Conservation (phyloP, 2,113 vertebrate genomes). For the Gadus macrocephalus region DNA sequence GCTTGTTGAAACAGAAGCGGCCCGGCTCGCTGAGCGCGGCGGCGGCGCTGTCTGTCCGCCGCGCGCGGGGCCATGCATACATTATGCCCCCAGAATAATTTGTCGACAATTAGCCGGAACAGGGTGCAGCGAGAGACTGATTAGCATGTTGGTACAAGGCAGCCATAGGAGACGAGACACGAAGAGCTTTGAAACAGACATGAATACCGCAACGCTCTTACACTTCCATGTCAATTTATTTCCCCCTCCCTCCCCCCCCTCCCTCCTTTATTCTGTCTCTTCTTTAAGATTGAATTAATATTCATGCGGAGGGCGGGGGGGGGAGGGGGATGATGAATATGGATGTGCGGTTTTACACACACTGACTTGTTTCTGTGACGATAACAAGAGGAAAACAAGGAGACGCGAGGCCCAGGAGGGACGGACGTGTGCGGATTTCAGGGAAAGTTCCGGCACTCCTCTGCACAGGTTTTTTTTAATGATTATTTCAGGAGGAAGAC, state of each 20-base stretch:
- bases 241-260: conserved; percentile 26
- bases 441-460: conserved; percentile 28
- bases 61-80: conserved; percentile 62
- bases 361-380: conserved; percentile 53
- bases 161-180: conserved; percentile 58
- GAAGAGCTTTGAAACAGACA: conserved; percentile 64
- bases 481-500: conserved; percentile 7
- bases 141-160: conserved; percentile 66
- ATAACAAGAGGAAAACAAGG: conserved; percentile 53
- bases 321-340: conserved; percentile 57
- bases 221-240: conserved; percentile 38
- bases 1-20: conserved; percentile 51
- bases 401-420: conserved; percentile 43
- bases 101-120: conserved; percentile 67
- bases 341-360: conserved; percentile 55
- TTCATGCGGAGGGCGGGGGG: conserved; percentile 43
- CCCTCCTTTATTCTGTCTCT: conserved; percentile 5
- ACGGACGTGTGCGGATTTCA: conserved; percentile 48
- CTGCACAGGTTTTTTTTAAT: conserved; percentile 5
- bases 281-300: conserved; percentile 61
- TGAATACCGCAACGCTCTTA: conserved; percentile 53
- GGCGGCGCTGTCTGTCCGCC: conserved; percentile 30
- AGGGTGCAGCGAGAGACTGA: conserved; percentile 56
- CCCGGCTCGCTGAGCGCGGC: conserved; percentile 33
- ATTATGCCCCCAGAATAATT: conserved; percentile 80